A percentile compares a stretch with the other conserved stretches of the same genome.
phyloP scores from a whole-genome alignment of 2,113 vertebrate species.

The Anolis carolinensis region DNA sequence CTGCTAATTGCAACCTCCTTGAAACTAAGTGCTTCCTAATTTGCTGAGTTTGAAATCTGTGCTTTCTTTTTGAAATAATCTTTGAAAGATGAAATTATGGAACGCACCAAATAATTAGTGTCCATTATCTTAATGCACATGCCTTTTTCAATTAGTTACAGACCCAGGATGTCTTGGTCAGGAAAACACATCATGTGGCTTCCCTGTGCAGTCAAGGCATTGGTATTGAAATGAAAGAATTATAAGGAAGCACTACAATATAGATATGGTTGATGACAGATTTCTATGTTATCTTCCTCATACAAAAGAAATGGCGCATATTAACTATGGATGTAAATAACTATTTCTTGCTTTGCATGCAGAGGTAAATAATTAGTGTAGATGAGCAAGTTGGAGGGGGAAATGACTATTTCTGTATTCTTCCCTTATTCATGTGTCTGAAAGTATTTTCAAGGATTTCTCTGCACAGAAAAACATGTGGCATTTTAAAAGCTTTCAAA shows the following conservation, averaged over 20 bases:
- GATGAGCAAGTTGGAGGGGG: not conserved
- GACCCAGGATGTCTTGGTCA: not conserved
- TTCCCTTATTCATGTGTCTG: too few species aligned
- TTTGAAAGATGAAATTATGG: not conserved
- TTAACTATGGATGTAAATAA: too few species aligned
- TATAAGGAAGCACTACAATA: too few species aligned
- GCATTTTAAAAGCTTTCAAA: too few species aligned
- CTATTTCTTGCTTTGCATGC: too few species aligned
- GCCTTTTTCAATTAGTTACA: not conserved
- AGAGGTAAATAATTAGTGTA: too few species aligned
- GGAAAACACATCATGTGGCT: constrained; percentile 12
- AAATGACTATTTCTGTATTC: too few species aligned
- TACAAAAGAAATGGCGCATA: too few species aligned
- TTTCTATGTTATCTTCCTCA: too few species aligned
- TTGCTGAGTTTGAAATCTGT: not conserved
- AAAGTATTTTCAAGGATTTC: too few species aligned
- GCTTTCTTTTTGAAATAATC: constrained; percentile 4
- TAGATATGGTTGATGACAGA: too few species aligned
- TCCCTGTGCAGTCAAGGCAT: not conserved
- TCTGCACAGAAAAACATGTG: too few species aligned
- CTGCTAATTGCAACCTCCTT: constrained; percentile 7
- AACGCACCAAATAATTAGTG: constrained; percentile 2
- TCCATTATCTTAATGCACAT: not conserved
- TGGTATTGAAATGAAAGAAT: not conserved
- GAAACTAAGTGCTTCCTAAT: not conserved